phyloP scores from a whole-genome alignment of 1,140 invertebrate species.

The Ctenoplectra terminalis region DNA sequence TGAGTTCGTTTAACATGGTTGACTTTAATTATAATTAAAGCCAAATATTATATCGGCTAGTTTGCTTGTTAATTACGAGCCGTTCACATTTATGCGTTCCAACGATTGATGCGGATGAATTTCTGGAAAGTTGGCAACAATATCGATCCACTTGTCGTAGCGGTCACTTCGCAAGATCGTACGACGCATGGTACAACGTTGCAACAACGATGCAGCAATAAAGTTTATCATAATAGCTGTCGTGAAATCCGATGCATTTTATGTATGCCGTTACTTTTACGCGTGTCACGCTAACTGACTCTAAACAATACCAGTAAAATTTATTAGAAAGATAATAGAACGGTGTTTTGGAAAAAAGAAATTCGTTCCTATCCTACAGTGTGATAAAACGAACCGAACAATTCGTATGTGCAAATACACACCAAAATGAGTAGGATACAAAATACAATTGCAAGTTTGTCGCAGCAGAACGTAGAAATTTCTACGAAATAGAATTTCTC shows the following conservation, averaged over 20 bases:
- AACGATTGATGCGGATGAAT: background rate
- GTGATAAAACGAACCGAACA: background rate
- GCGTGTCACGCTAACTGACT: background rate
- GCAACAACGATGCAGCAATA: background rate
- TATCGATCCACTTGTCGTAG: background rate
- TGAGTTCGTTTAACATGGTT: background rate
- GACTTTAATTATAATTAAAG: conserved; percentile 8
- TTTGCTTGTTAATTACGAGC: conserved; percentile 16
- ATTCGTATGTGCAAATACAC: background rate
- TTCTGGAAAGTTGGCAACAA: background rate
- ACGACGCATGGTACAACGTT: background rate
- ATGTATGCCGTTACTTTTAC: conserved; percentile 12
- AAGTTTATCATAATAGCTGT: conserved; percentile 29
- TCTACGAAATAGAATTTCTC: too few species aligned
- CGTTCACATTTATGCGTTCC: background rate
- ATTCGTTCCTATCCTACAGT: background rate
- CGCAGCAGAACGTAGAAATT: too few species aligned
- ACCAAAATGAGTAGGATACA: too few species aligned
- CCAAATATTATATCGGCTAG: conserved; percentile 9
- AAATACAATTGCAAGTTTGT: too few species aligned
- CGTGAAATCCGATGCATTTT: conserved; percentile 23
- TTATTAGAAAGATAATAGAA: background rate
- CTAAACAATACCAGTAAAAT: conserved; percentile 6
- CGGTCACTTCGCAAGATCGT: background rate
- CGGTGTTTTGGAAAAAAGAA: background rate